Evolutionary conservation across 2,113 vertebrate genomes (phyloP).

Genomic region (Otolemur garnettii): DNA sequence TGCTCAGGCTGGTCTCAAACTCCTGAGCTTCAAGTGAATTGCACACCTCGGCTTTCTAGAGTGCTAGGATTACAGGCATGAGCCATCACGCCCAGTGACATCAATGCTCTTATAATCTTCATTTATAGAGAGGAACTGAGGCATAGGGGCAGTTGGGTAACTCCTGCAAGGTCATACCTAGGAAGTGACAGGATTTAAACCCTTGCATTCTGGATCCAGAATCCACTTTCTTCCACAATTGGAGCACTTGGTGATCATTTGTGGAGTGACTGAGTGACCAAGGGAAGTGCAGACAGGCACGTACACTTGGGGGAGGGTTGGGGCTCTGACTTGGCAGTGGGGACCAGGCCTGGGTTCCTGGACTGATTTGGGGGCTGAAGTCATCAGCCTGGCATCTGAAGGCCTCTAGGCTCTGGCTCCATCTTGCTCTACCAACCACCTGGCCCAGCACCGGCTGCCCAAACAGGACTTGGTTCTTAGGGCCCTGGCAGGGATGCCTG

Average conservation of each 20-base stretch:
- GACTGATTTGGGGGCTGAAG: neutral
- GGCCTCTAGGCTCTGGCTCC: neutral
- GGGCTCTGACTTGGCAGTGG: neutral
- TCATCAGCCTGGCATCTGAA: neutral
- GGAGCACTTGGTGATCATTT: fast-evolving
- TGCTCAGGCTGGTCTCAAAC: too few species aligned
- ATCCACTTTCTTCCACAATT: neutral
- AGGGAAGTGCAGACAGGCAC: fast-evolving
- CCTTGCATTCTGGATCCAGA: neutral
- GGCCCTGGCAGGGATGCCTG: neutral
- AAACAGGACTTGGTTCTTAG: neutral
- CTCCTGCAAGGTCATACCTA: neutral
- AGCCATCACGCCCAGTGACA: too few species aligned
- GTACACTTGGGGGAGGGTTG: fast-evolving
- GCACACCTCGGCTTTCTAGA: too few species aligned
- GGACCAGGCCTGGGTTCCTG: neutral
- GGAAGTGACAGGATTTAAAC: neutral
- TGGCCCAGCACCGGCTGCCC: neutral
- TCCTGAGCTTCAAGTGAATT: too few species aligned
- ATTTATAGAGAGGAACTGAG: neutral
- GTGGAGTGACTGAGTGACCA: neutral
- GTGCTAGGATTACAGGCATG: too few species aligned
- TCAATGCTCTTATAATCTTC: neutral
- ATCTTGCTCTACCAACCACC: neutral
- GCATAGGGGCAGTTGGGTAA: neutral